These are phyloP conservation scores for Psilopsiagon aymara DNA, from an alignment of 2,113 vertebrate genomes.

Conservation along the genomic window DNA sequence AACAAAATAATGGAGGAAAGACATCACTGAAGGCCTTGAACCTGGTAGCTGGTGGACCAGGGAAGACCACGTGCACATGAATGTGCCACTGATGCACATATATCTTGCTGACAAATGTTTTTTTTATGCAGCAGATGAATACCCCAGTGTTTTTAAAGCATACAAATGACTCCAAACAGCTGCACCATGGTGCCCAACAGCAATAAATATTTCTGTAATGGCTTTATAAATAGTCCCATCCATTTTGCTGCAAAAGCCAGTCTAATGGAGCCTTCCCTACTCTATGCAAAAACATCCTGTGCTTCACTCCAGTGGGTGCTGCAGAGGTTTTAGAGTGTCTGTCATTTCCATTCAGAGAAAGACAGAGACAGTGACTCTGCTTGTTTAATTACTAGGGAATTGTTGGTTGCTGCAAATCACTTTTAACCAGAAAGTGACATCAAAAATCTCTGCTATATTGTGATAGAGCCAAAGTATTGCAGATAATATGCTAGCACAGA, in stretches of 20 bases:
- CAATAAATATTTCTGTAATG: neutral
- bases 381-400: neutral
- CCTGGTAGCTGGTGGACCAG: neutral
- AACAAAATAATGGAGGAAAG: neutral
- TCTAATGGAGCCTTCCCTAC: neutral
- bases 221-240: neutral
- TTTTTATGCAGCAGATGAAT: neutral
- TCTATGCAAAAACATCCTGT: neutral
- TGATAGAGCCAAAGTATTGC: neutral
- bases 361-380: neutral
- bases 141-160: neutral
- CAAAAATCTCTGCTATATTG: neutral
- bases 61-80: neutral
- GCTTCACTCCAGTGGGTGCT: neutral
- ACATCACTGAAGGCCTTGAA: neutral
- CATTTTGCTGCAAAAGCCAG: neutral
- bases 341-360: neutral
- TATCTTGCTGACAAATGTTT: neutral
- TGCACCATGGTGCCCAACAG: neutral
- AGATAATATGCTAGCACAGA: neutral
- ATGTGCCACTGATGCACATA: neutral
- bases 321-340: neutral
- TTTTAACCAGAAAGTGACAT: neutral
- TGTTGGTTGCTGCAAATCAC: neutral
- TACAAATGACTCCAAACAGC: neutral